Conservation (phyloP, 2,888 invertebrate species). For the Matsumyia berberina region DNA sequence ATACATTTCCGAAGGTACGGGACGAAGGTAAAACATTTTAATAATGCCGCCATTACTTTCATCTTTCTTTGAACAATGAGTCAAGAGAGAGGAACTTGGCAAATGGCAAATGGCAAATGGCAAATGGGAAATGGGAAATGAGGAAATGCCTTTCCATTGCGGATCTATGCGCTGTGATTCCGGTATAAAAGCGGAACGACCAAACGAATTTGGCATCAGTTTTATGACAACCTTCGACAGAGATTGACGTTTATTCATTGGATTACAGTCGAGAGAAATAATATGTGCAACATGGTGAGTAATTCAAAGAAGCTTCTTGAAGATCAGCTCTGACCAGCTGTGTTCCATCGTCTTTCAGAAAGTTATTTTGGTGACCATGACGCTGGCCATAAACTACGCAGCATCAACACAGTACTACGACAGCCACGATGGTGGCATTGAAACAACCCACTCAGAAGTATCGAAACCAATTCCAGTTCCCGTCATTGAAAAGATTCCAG, state of each 20-base stretch:
- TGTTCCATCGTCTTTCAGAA: conserved; percentile 13
- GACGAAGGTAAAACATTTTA: conserved; percentile 57
- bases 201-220: conserved; percentile 65
- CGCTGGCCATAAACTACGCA: conserved; percentile 28
- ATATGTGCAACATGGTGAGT: conserved; percentile 52
- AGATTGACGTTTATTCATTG: conserved; percentile 50
- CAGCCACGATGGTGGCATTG: conserved; percentile 26
- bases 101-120: conserved; percentile 51
- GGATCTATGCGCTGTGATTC: conserved; percentile 35
- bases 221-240: conserved; percentile 8
- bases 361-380: conserved; percentile 36
- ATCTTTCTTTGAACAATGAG: conserved; percentile 39
- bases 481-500: conserved; percentile 89
- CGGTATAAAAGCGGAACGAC: conserved; percentile 64
- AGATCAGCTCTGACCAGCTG: background rate
- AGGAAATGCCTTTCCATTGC: conserved; percentile 67
- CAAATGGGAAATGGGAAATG: conserved; percentile 63
- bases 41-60: conserved; percentile 69
- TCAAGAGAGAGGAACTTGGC: conserved; percentile 35
- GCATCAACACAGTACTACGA: conserved; percentile 44
- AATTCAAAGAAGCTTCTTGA: background rate
- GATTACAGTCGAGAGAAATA: background rate
- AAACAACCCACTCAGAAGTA: conserved; percentile 87
- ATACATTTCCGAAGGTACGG: conserved; percentile 19
- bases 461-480: conserved; percentile 89